phyloP scores from a whole-genome alignment of 2,888 invertebrate species.

The Drosophila bunnanda region DNA sequence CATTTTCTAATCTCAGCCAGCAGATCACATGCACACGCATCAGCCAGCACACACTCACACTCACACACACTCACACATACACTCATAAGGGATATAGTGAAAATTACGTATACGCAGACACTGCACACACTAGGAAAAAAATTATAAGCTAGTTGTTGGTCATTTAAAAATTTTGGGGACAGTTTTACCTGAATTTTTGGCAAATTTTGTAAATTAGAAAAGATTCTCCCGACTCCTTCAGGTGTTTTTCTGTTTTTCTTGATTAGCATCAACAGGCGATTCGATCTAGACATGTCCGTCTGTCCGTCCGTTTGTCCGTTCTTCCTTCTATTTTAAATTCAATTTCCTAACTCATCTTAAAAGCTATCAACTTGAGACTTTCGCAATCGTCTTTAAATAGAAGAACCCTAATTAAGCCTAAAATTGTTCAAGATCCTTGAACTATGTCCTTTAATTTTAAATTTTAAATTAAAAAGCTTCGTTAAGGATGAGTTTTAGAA shows the following conservation, averaged over 20 bases:
- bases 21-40: slow-evolving; percentile 65
- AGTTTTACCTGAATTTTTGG: background rate
- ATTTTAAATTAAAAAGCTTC: too few species aligned
- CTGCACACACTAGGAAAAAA: slow-evolving; percentile 5
- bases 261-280: background rate
- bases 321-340: too few species aligned
- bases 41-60: slow-evolving; percentile 18
- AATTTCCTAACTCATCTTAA: too few species aligned
- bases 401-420: too few species aligned
- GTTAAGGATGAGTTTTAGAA: too few species aligned
- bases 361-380: too few species aligned
- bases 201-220: background rate
- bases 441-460: too few species aligned
- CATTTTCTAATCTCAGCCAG: slow-evolving; percentile 74
- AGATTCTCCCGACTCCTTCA: background rate
- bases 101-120: slow-evolving; percentile 3
- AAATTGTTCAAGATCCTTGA: too few species aligned
- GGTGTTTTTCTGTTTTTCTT: background rate
- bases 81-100: background rate
- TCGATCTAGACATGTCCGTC: background rate
- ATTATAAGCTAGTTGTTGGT: background rate
- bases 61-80: slow-evolving; percentile 11
- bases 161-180: too few species aligned
- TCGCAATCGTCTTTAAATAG: too few species aligned
- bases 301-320: too few species aligned